Base-by-base conservation (phyloP, 2,888 invertebrate genomes). In the Aquatica leii region DNA sequence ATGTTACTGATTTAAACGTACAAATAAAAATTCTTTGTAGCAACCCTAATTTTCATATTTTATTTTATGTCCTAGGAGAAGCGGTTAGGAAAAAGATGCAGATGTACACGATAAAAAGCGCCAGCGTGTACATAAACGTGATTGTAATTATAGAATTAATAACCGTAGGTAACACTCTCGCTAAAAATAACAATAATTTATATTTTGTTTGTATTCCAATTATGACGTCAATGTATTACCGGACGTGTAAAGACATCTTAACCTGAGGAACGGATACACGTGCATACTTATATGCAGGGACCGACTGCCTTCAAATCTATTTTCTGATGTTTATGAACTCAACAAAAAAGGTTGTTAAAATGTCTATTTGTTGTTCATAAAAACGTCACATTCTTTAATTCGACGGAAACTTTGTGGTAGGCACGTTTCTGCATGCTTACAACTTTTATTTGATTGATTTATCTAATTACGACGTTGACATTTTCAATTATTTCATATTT, bases 251-350 rank as follows among this genome's bases (percentile, higher is more conserved):
- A 1, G 14, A 53, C 54, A 58, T 63, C 35, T 40, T 20, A 63
- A 61, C 59, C 51, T 48, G 41, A 50, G 55, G 55, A 61, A 59
- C 58, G 58, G 62, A 59, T 59, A 55, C 59, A 59, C 59, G 59
- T 59, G 59, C 59, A 35, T 48, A 20, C 53, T 59, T 31, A 20
- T n/a, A n/a, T 31, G 54, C 62, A 63, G 46, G 63, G 54, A 59
- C 41, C 59, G 59, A 63, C 63, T 43, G 17, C 49, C 48, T 35
- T 12, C 12, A 31, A 57, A 57, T 50, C 40, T 57, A 50, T 52
- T 49, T 53, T 53, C 43, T 41, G 21, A 34, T 53, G 53, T 62
- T 58, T 57, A 58, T 49, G 48, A 35, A 52, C 41, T 15, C 24
- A 53, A 52, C 49, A 58, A 62, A 62, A 62, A 58, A 52, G 24